Conservation (phyloP, 2,888 invertebrate species). For the Plagiodera versicolora region DNA sequence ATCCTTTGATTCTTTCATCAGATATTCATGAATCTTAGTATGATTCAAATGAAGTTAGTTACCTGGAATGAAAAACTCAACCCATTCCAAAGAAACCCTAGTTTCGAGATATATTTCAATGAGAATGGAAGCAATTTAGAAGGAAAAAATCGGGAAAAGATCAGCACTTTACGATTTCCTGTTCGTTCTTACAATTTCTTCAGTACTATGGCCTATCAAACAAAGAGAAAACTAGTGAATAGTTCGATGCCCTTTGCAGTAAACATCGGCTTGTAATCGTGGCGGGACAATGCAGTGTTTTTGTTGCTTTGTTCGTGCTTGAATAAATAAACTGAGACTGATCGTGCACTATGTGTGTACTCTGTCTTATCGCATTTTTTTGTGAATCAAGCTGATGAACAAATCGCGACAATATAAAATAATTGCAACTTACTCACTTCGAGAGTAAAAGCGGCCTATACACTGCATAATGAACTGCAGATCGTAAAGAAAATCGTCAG, state of each 20-base stretch:
- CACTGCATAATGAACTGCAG: too few species aligned
- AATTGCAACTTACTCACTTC: too few species aligned
- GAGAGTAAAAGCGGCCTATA: too few species aligned
- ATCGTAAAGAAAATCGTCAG: too few species aligned
- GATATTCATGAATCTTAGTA: too few species aligned
- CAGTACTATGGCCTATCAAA: slow-evolving; percentile 1
- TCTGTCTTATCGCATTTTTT: slow-evolving; percentile 9
- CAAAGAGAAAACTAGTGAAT: slow-evolving; percentile 12
- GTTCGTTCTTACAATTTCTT: slow-evolving; percentile 10
- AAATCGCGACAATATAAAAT: too few species aligned
- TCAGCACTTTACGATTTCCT: slow-evolving; percentile 1
- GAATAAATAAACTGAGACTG: slow-evolving; percentile 7
- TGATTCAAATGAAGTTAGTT: too few species aligned
- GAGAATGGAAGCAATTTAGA: too few species aligned
- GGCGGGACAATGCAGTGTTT: slow-evolving; percentile 18
- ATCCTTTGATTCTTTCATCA: too few species aligned
- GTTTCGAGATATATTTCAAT: too few species aligned
- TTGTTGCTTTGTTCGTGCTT: slow-evolving; percentile 18
- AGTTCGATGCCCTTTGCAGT: slow-evolving; percentile 17
- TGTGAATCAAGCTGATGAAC: neutral
- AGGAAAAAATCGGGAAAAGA: neutral
- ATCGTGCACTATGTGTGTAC: neutral
- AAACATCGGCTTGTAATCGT: slow-evolving; percentile 20
- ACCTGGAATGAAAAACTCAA: too few species aligned
- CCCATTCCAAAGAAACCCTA: too few species aligned